These are phyloP conservation scores for Rhagonycha fulva DNA, from an alignment of 2,888 invertebrate genomes.

Conservation along the genomic window DNA sequence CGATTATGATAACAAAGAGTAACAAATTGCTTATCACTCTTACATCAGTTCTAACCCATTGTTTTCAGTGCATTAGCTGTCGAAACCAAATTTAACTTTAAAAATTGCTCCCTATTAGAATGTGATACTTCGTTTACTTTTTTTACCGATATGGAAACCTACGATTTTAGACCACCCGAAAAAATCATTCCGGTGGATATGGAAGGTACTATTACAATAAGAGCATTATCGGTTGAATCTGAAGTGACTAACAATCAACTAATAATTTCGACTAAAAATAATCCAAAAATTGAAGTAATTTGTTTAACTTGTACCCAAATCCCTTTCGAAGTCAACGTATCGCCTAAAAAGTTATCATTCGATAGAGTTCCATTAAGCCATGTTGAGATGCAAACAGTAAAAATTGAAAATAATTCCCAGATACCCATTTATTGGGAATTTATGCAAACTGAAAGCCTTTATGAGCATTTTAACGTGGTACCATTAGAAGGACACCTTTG, in stretches of 20 bases:
- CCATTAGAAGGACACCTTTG: constrained; percentile 55
- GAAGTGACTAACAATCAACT: constrained; percentile 47
- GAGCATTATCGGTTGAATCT: constrained; percentile 44
- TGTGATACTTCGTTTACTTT: constrained; percentile 58
- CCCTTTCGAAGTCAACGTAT: constrained; percentile 56
- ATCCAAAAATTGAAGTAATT: constrained; percentile 61
- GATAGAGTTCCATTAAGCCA: constrained; percentile 61
- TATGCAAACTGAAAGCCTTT: constrained; percentile 52
- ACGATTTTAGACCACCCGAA: constrained; percentile 52
- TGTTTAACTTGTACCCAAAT: constrained; percentile 59
- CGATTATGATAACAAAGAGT: not conserved
- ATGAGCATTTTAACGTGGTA: constrained; percentile 55
- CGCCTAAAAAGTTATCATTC: constrained; percentile 55
- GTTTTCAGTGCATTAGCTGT: constrained; percentile 57
- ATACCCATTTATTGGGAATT: constrained; percentile 63
- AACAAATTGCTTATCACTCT: not conserved
- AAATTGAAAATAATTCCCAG: constrained; percentile 61
- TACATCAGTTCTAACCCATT: not conserved
- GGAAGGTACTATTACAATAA: constrained; percentile 42
- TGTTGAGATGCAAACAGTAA: constrained; percentile 57
- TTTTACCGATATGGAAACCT: constrained; percentile 54
- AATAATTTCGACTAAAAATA: constrained; percentile 58
- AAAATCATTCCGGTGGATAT: constrained; percentile 41
- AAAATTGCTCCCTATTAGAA: constrained; percentile 60
- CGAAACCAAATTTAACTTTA: constrained; percentile 57